Base-by-base conservation (phyloP, 1,140 invertebrate genomes). In the Leucophenga varia region DNA sequence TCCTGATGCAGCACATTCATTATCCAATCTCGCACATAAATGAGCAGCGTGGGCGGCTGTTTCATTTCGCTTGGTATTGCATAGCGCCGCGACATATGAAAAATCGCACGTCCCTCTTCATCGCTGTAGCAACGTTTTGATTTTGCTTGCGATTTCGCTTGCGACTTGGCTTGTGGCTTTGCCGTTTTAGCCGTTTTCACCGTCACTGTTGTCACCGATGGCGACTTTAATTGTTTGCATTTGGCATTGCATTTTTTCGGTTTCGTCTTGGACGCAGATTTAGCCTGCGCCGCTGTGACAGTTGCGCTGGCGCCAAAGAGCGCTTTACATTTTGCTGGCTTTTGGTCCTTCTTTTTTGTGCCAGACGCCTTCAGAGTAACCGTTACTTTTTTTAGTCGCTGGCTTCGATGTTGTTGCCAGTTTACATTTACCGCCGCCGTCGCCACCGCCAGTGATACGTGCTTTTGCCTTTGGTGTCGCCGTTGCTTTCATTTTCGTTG, bases 31-130 rank as follows among this genome's bases (percentile, higher is more conserved):
- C 18, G 7, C 17, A 68, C 3, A 54, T 57, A 69, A 16, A 68
- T 6, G 10, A 64, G 2, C 35, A 60, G 44, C 0, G 59, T 45
- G 6, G 70, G 70, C 8, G 69, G 69, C 21, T 67, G 55, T 32
- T 70, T 73, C 64, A 72, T 70, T 39, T 73, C 70, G 3, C 49
- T 58, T 31, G 70, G 60, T 3, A 70, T 55, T 13, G 61, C 54
- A 28, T 56, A 61, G 3, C 65, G 55, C 8, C 54, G 57, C 0
- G 54, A 57, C 9, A 32, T 49, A 3, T 55, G 19, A 30, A 55
- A 72, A 14, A 72, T 72, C 34, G 61, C 48, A 5, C 59, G 53
- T n/a, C 54, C 61, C 34, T 72, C 55, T 18, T 49, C 46, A 22
- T 72, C 69, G 6, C 32, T 36, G 16, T 63, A 67, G 2, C 17